A percentile compares a stretch with the other conserved stretches of the same genome.
These are phyloP conservation scores for Solea solea DNA, from an alignment of 2,113 vertebrate species.

Conservation along the genomic window DNA sequence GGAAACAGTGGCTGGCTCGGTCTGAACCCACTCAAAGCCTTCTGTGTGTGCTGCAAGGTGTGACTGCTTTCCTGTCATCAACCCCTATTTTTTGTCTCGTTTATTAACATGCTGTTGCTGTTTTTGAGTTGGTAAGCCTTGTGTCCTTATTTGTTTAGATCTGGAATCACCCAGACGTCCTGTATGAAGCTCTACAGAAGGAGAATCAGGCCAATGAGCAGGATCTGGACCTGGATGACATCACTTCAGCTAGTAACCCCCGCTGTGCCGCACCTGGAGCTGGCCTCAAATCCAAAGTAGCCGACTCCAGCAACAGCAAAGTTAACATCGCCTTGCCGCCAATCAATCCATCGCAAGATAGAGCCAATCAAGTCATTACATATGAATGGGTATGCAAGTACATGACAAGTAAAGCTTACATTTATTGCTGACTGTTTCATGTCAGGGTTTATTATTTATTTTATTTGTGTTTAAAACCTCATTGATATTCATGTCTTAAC, in stretches of 20 bases:
- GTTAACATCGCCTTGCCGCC: constrained; percentile 82
- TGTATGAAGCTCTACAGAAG: constrained; percentile 96
- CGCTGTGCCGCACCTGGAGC: constrained; percentile 84
- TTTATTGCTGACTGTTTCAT: no score
- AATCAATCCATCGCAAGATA: constrained; percentile 91
- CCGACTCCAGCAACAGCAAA: constrained; percentile 90
- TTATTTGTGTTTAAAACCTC: background rate
- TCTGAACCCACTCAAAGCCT: constrained; percentile 97
- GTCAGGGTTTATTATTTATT: no score
- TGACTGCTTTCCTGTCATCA: background rate
- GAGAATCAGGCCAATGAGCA: constrained; percentile 95
- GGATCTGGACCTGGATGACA: constrained; percentile 95
- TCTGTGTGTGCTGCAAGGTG: constrained; percentile 99
- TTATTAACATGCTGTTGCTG: background rate
- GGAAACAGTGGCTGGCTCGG: constrained; percentile 97
- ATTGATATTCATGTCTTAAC: background rate
- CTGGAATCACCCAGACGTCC: constrained; percentile 98
- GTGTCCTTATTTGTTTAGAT: constrained; percentile 81
- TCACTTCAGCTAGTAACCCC: constrained; percentile 85
- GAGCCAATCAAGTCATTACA: constrained; percentile 95
- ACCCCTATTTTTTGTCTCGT: background rate
- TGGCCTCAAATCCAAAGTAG: constrained; percentile 88
- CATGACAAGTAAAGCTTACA: no score
- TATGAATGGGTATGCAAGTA: constrained; percentile 93
- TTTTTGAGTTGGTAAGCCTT: background rate